These are phyloP conservation scores for Palloptera scutellata DNA, from an alignment of 2,888 invertebrate genomes.

Conservation along the genomic window DNA sequence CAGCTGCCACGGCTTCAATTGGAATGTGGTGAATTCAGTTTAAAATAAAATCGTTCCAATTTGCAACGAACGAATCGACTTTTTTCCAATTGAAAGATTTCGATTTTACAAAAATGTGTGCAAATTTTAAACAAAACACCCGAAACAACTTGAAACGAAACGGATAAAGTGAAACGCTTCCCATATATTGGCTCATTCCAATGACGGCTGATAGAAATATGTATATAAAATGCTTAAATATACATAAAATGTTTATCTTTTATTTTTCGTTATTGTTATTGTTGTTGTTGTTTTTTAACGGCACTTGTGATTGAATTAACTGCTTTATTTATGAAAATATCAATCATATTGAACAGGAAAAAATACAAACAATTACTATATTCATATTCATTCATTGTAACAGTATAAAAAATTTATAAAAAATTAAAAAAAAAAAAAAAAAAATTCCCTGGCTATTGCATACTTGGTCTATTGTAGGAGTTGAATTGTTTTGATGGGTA, in stretches of 20 bases:
- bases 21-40: too few species aligned
- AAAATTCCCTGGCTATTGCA: conserved; percentile 60
- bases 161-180: too few species aligned
- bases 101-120: too few species aligned
- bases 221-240: not conserved
- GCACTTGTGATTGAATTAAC: conserved; percentile 52
- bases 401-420: conserved; percentile 28
- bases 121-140: too few species aligned
- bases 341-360: conserved; percentile 27
- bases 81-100: too few species aligned
- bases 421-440: conserved; percentile 33
- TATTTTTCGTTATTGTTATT: too few species aligned
- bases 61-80: too few species aligned
- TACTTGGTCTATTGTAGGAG: conserved; percentile 64
- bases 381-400: conserved; percentile 28
- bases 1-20: too few species aligned
- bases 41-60: too few species aligned
- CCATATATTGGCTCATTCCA: not conserved
- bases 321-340: conserved; percentile 31
- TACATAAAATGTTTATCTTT: conserved; percentile 6
- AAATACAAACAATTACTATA: conserved; percentile 23
- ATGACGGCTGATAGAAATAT: conserved; percentile 11
- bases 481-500: conserved; percentile 49
- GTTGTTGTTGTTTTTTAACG: conserved; percentile 41
- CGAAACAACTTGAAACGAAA: too few species aligned